Conservation (phyloP, 2,888 invertebrate species). For the Pseudeuparius sepicola region DNA sequence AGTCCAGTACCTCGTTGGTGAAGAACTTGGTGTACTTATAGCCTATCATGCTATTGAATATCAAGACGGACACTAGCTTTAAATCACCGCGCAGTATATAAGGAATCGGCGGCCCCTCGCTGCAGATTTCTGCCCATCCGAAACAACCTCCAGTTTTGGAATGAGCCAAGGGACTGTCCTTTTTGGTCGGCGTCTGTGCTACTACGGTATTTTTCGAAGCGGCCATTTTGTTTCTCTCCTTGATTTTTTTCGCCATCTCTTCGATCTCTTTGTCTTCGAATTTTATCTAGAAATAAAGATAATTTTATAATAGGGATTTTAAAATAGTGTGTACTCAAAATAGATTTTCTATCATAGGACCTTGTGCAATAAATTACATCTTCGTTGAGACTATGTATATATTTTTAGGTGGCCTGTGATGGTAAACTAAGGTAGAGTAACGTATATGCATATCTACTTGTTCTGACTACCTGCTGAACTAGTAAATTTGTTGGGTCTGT, state of each 20-base stretch:
- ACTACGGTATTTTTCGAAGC: not conserved
- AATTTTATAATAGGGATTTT: too few relatives aligned
- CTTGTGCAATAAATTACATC: too few relatives aligned
- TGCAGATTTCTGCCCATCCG: slow-evolving; percentile 14
- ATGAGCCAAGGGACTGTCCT: slow-evolving; percentile 6
- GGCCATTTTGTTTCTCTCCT: slow-evolving; percentile 11
- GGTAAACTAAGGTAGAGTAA: too few relatives aligned
- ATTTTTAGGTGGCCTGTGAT: too few relatives aligned
- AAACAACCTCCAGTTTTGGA: slow-evolving; percentile 16
- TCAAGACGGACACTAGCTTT: slow-evolving; percentile 13
- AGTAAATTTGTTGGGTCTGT: too few relatives aligned
- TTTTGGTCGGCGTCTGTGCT: not conserved
- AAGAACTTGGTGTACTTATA: slow-evolving; percentile 9
- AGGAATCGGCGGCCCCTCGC: slow-evolving; percentile 8
- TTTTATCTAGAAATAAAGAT: too few relatives aligned
- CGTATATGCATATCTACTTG: too few relatives aligned
- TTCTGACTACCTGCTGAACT: too few relatives aligned
- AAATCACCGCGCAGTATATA: slow-evolving; percentile 13
- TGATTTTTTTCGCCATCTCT: slow-evolving; percentile 8
- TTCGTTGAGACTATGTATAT: too few relatives aligned
- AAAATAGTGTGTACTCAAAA: too few relatives aligned
- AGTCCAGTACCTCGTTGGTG: slow-evolving; percentile 12
- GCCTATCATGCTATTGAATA: slow-evolving; percentile 10
- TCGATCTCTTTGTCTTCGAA: slow-evolving; percentile 13
- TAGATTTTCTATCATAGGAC: too few relatives aligned